Percentiles rank a stretch among this genome's conserved stretches.
phyloP scores from a whole-genome alignment of 64 coral and sea anemone species.

The Montipora foliosa region DNA sequence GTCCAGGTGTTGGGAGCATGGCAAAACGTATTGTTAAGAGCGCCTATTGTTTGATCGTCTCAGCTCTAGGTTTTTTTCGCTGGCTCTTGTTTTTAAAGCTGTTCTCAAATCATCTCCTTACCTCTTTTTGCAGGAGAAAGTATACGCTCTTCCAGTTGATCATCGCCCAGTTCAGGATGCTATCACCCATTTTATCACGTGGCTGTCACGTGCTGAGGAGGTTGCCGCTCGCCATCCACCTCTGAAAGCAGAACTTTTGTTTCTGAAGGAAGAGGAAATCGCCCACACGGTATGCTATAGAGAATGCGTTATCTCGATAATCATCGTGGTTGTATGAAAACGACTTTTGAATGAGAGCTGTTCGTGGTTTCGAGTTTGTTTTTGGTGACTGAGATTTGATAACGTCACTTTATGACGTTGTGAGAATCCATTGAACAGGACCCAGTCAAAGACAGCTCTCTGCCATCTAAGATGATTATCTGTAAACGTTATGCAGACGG shows the following conservation, averaged over 20 bases:
- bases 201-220: constrained; percentile 70
- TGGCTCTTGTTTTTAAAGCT: neutral
- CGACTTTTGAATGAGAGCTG: too few relatives aligned
- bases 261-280: constrained; percentile 83
- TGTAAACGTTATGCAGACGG: too few relatives aligned
- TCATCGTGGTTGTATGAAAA: neutral
- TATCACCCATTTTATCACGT: constrained; percentile 67
- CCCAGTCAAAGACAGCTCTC: too few relatives aligned
- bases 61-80: too few relatives aligned
- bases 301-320: neutral
- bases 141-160: constrained; percentile 21
- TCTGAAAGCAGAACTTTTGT: constrained; percentile 67
- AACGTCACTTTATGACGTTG: too few relatives aligned
- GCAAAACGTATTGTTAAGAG: too few relatives aligned
- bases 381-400: too few relatives aligned
- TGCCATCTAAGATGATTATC: too few relatives aligned
- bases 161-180: constrained; percentile 56
- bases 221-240: constrained; percentile 47
- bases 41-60: too few relatives aligned
- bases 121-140: constrained; percentile 34
- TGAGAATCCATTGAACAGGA: too few relatives aligned
- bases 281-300: constrained; percentile 44
- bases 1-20: too few relatives aligned
- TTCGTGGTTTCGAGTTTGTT: too few relatives aligned
- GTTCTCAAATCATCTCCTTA: neutral